Conservation (phyloP, 2,113 vertebrate genomes). For the Callionymus lyra region DNA sequence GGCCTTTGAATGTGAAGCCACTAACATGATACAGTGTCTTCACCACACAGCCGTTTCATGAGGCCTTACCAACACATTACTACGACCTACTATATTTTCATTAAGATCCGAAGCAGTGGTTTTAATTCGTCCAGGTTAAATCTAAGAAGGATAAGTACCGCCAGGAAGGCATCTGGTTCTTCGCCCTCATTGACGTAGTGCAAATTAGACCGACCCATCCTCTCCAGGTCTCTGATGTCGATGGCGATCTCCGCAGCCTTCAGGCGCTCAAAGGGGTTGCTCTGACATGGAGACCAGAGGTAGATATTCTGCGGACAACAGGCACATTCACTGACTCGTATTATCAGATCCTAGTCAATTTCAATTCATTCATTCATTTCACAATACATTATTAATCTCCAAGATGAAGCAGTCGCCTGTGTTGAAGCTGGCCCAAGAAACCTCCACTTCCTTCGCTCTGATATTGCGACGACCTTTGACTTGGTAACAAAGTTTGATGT, state of each 20-base stretch:
- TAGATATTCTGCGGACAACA: slow-evolving; percentile 49
- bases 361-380: no score
- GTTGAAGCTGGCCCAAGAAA: slow-evolving; percentile 63
- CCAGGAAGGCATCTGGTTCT: slow-evolving; percentile 47
- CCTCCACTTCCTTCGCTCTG: slow-evolving; percentile 44
- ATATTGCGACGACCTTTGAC: slow-evolving; percentile 55
- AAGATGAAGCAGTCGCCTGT: slow-evolving; percentile 68
- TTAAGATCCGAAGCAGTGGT: no score
- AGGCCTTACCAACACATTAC: no score
- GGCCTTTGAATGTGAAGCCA: no score
- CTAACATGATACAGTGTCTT: no score
- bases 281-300: slow-evolving; percentile 58
- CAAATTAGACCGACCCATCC: slow-evolving; percentile 41
- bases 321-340: no score
- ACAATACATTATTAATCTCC: slow-evolving; percentile 57
- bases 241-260: slow-evolving; percentile 55
- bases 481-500: slow-evolving; percentile 45
- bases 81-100: no score
- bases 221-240: slow-evolving; percentile 62
- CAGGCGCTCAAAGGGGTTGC: slow-evolving; percentile 55
- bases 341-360: no score
- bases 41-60: no score
- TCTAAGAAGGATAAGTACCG: slow-evolving; percentile 28
- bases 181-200: slow-evolving; percentile 42
- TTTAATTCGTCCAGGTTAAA: no score